Evolutionary conservation across 2,888 invertebrate species (phyloP), one percentile per base, ranked within the genome.

Genomic region (Calephelis perditalis): DNA sequence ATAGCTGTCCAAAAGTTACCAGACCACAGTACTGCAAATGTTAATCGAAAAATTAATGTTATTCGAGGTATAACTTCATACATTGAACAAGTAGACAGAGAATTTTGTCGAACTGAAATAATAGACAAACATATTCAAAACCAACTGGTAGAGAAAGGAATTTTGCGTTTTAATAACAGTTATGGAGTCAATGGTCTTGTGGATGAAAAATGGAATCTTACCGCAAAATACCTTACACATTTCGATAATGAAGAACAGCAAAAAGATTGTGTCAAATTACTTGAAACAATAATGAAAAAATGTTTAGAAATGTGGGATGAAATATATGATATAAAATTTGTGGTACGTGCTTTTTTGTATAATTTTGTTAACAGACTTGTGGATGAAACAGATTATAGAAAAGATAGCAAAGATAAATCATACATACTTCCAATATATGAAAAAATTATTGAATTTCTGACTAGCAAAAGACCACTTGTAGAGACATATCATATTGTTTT

Each of bases 71-170:
- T 82, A 3, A 61, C 59, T 61, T 40, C 40, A 0, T 63, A 71
- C 15, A 69, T 79, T 15, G 12, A 65, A 37, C 56, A 66, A 3
- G 58, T 81, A 8, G 67, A 73, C n/a, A 70, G 72, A 63, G 70
- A 72, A n/a, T 67, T 71, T 56, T 49, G 77, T 11, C 58, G 58
- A 36, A 57, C 37, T 15, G 26, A 66, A 46, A 74, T 83, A 44
- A 65, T 81, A 43, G 65, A 77, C 40, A 69, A 73, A 7, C 75
- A 78, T 59, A 57, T 81, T 15, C 60, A 66, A 43, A 63, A 62
- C 11, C 67, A 71, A 64, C 68, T 79, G 52, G 59, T 43, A 26
- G 62, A 68, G 45, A 64, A 69, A 57, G 58, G 69, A 47, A 63
- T 69, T 55, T 49, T 56, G 8, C 60, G 26, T 15, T 40, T 47